A percentile compares a stretch with the other conserved stretches of the same genome.
phyloP scores from a whole-genome alignment of 2,888 invertebrate genomes.

The Rotaria sp. region DNA sequence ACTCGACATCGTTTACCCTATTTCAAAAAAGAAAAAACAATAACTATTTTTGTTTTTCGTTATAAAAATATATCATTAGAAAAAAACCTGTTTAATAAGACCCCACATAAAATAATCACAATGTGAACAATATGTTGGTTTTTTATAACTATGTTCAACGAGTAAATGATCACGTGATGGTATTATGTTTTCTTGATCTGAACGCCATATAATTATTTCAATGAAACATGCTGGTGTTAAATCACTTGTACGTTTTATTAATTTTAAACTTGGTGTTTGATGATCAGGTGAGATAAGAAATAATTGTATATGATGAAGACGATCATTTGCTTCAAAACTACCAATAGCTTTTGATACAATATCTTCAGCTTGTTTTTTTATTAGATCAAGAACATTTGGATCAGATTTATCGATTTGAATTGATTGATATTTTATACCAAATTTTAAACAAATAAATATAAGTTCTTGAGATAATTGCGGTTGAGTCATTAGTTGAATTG shows the following conservation, averaged over 20 bases:
- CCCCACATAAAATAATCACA: constrained; percentile 30
- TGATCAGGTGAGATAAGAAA: constrained; percentile 12
- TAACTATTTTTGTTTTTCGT: too few species aligned
- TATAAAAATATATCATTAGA: too few species aligned
- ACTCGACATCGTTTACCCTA: constrained; percentile 25
- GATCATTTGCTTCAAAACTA: not conserved
- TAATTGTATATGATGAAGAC: constrained; percentile 12
- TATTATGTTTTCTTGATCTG: not conserved
- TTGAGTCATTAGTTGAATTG: not conserved
- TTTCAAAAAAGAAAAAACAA: not conserved
- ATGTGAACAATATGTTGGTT: constrained; percentile 13
- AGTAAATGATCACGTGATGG: not conserved
- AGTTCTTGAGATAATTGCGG: not conserved
- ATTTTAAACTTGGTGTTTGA: constrained; percentile 18
- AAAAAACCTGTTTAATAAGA: not conserved
- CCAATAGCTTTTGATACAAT: not conserved
- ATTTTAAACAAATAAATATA: constrained; percentile 19
- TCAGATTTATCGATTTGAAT: not conserved
- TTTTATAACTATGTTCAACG: constrained; percentile 6
- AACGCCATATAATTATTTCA: not conserved
- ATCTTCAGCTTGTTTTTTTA: not conserved
- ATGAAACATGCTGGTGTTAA: constrained; percentile 21
- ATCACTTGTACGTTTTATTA: constrained; percentile 1
- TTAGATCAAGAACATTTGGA: not conserved
- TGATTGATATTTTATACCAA: constrained; percentile 27